Percentiles rank a stretch among this genome's conserved stretches.
phyloP scores from a whole-genome alignment of 2,888 invertebrate genomes.

The Xestia c-nigrum region DNA sequence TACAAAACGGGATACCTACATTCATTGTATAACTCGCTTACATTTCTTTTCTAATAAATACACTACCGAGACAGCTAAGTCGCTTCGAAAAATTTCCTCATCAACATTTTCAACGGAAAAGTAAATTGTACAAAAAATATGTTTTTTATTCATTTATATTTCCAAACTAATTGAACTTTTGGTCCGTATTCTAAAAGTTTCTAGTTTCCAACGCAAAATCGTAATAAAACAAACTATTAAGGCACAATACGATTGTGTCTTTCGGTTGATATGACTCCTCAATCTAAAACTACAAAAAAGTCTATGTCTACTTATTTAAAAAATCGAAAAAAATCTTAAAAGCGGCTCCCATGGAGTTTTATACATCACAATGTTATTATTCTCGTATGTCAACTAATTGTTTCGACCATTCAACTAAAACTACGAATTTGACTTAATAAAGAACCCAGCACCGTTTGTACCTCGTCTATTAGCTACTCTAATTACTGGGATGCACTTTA shows the following conservation, averaged over 20 bases:
- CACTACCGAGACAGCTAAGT: slow-evolving; percentile 76
- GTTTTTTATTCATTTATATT: slow-evolving; percentile 77
- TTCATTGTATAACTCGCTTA: slow-evolving; percentile 74
- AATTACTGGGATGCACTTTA: slow-evolving; percentile 89
- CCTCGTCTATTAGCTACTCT: slow-evolving; percentile 83
- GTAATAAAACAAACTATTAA: slow-evolving; percentile 79
- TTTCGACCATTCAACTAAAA: slow-evolving; percentile 78
- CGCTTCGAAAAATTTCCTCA: slow-evolving; percentile 71
- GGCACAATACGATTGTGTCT: slow-evolving; percentile 88
- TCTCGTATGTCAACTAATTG: slow-evolving; percentile 60
- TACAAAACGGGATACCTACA: slow-evolving; percentile 80
- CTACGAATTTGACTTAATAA: slow-evolving; percentile 68
- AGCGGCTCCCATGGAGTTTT: slow-evolving; percentile 73
- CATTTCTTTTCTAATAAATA: slow-evolving; percentile 78
- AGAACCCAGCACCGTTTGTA: slow-evolving; percentile 86
- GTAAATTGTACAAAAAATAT: slow-evolving; percentile 88
- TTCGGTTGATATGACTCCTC: slow-evolving; percentile 83
- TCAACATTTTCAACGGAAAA: slow-evolving; percentile 80
- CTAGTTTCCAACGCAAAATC: slow-evolving; percentile 67
- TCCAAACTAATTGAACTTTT: slow-evolving; percentile 82
- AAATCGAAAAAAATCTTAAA: slow-evolving; percentile 76
- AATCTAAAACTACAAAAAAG: slow-evolving; percentile 73
- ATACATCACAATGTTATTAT: slow-evolving; percentile 65
- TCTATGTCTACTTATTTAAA: slow-evolving; percentile 78
- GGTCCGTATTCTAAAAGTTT: slow-evolving; percentile 85